These are phyloP conservation scores for Platycheirus rosarum DNA, from an alignment of 2,888 invertebrate species.

Conservation along the genomic window DNA sequence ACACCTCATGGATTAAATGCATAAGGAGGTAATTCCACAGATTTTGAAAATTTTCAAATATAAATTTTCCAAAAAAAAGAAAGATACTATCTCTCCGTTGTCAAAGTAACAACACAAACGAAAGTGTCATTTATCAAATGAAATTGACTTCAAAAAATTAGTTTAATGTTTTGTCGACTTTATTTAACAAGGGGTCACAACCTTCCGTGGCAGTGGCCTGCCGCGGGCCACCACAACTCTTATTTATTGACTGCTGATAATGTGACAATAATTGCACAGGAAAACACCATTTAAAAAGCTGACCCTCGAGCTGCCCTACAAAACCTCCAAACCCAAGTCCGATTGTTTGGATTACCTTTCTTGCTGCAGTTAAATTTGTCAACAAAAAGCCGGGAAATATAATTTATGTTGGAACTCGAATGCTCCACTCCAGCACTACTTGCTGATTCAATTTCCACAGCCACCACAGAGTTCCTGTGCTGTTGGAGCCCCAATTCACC, in stretches of 20 bases:
- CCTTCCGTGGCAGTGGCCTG: neutral
- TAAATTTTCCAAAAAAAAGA: too few relatives aligned
- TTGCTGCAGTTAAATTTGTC: slow-evolving; percentile 31
- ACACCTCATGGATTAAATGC: too few relatives aligned
- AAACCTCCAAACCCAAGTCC: too few relatives aligned
- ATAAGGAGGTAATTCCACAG: too few relatives aligned
- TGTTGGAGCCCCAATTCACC: neutral
- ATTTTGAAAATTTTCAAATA: too few relatives aligned
- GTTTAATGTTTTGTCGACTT: neutral
- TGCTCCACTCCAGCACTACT: slow-evolving; percentile 5
- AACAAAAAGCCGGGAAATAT: slow-evolving; percentile 9
- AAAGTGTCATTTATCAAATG: neutral
- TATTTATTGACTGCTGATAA: slow-evolving; percentile 63
- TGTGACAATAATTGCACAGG: slow-evolving; percentile 65
- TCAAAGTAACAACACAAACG: neutral
- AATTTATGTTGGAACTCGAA: slow-evolving; percentile 1
- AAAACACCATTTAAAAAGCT: slow-evolving; percentile 38
- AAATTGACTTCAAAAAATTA: neutral
- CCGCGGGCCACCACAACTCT: slow-evolving; percentile 26
- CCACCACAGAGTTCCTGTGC: neutral
- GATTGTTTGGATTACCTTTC: slow-evolving; percentile 36
- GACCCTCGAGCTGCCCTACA: slow-evolving; percentile 3
- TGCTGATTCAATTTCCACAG: neutral
- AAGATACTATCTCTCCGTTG: too few relatives aligned
- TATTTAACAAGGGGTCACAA: slow-evolving; percentile 8